Base-by-base conservation (phyloP, 2,113 vertebrate species). In the Catharus bicknelli region DNA sequence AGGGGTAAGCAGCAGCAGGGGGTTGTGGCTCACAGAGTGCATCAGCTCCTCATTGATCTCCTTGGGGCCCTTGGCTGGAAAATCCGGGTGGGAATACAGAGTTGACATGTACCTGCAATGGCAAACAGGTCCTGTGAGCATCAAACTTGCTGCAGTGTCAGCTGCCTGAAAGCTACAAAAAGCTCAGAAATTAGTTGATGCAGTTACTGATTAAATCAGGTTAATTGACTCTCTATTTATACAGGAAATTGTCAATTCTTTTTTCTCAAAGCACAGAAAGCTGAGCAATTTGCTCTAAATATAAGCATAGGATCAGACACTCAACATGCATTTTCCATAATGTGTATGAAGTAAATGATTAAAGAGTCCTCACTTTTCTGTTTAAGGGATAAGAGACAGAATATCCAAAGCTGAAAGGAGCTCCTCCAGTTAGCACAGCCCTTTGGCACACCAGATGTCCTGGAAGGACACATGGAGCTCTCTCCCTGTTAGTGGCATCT, bases 21-120 rank as follows among this genome's bases (percentile, higher is more conserved):
- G 99, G 88, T 98, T 99, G 96, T 99, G 96, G 96, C 98, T 99
- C 73, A 99, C 99, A 17, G 97, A 98, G 45, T 97, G 97, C 99
- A 99, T 99, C 95, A 99, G 86, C 90, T 99, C 99, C 73, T 97
- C 62, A 54, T 99, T 99, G 91, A 99, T 99, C 90, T 99, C 99
- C 61, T 97, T 97, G 4, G 99, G 99, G 22, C 99, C 99, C 88
- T 98, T 99, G 32, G 96, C 95, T 89, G 99, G 99, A 94, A 99
- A 99, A 74, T 99, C 99, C 0, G 98, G 98, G 94, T 99, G 98
- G 38, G 99, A 99, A 95, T 99, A 99, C 78, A 99, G 95, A 22
- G 97, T 96, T 36, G 99, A 99, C 99, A 99, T 99, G 84, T 99
- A 99, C 99, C 99, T 99, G 92, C 34, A 83, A 50, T 7, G 29